A percentile compares a stretch with the other conserved stretches of the same genome.
These are phyloP conservation scores for Cosmia pyralina DNA, from an alignment of 2,888 invertebrate species.

Conservation along the genomic window DNA sequence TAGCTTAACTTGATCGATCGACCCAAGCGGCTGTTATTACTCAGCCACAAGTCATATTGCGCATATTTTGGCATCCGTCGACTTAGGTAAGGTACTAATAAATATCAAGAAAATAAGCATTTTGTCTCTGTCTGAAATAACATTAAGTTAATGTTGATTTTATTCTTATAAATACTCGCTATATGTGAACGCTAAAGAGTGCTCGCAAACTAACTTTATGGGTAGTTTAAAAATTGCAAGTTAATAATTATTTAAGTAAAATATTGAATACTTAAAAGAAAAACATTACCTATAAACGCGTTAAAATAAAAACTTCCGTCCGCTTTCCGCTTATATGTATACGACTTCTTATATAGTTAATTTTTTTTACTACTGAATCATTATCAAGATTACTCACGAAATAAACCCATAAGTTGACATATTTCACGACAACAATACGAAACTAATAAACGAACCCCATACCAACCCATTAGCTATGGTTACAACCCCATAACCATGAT, in stretches of 20 bases:
- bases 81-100: background rate
- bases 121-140: background rate
- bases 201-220: background rate
- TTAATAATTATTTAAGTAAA: background rate
- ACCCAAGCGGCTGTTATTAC: no score
- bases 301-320: background rate
- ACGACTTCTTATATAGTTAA: no score
- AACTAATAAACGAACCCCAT: constrained; percentile 47
- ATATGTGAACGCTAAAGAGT: background rate
- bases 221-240: background rate
- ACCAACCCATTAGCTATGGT: constrained; percentile 48
- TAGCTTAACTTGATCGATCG: no score
- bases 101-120: background rate
- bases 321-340: background rate
- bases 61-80: background rate
- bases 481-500: constrained; percentile 52
- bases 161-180: background rate
- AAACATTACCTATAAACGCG: background rate
- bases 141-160: background rate
- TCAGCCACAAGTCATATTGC: background rate
- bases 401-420: constrained; percentile 33
- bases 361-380: background rate
- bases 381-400: constrained; percentile 34
- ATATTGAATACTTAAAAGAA: background rate
- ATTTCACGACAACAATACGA: constrained; percentile 50